Base-by-base conservation (phyloP, 2,797 vertebrate genomes). In the Anabas testudineus region DNA sequence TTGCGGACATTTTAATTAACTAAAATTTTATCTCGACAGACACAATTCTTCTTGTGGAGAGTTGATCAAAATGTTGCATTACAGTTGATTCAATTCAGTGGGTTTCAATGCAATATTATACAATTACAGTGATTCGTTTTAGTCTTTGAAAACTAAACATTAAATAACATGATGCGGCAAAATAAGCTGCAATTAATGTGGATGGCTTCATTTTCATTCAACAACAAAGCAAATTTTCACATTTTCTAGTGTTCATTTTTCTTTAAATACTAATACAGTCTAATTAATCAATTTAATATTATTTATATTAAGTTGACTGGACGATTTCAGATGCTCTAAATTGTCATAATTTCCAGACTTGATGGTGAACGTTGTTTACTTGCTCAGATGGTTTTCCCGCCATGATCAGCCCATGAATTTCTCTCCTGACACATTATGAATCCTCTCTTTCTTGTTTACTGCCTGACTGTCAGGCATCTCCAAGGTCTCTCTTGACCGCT, bases 401-500 rank as follows among this genome's bases (percentile, higher is more conserved):
- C 42, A 14, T 66, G 39, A 64, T 63, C 76, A 24, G 19, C 39
- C 56, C 36, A 7, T 68, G 71, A 63, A 75, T 82, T 74, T 75
- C 65, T 59, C 67, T 62, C 51, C 21, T 45, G 78, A 84, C 79
- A 74, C 80, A 19, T 73, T 67, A 77, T 81, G 76, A 74, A 84
- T 87, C 75, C 69, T 73, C 68, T 80, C 73, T 47, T 57, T 81
- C 66, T 82, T 87, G 82, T 88, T 92, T 88, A 87, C 83, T 66
- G 67, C 71, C 55, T 9, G 51, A 65, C 89, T 90, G 90, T 90
- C 90, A 81, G 80, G 36, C 82, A 14, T 82, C 81, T 88, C 81
- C 88, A 90, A 90, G 90, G 89, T 89, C 89, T 86, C 73, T 87
- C 73, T 84, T 83, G 79, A 86, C 86, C 71, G 60, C 84, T 75